A percentile compares a stretch with the other conserved stretches of the same genome.
phyloP scores from a whole-genome alignment of 1,140 invertebrate genomes.

The Megathymus violae region DNA sequence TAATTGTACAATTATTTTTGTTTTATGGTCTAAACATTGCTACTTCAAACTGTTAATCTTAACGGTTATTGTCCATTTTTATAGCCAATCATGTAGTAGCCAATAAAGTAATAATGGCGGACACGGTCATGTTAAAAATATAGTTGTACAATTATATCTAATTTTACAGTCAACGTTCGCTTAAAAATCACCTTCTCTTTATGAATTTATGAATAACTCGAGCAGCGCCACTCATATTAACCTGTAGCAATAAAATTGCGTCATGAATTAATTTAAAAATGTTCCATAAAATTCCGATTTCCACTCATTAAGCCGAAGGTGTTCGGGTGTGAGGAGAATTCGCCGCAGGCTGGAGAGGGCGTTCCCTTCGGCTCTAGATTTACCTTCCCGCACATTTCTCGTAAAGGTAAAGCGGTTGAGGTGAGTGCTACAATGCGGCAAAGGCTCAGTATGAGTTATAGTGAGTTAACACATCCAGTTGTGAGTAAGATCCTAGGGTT shows the following conservation, averaged over 20 bases:
- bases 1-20: too few relatives aligned
- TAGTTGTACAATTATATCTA: conserved; percentile 11
- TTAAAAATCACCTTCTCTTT: conserved; percentile 27
- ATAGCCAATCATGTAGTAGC: neutral
- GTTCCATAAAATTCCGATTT: conserved; percentile 60
- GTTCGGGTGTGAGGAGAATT: conserved; percentile 62
- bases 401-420: too few relatives aligned
- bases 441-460: conserved; percentile 29
- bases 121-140: neutral
- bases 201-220: conserved; percentile 33
- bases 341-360: conserved; percentile 57
- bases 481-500: conserved; percentile 37
- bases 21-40: too few relatives aligned
- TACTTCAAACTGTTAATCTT: neutral
- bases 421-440: conserved; percentile 5
- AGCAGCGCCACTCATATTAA: conserved; percentile 13
- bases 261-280: conserved; percentile 46
- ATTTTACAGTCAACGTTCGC: conserved; percentile 1
- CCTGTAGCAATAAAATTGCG: conserved; percentile 40
- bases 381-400: too few relatives aligned
- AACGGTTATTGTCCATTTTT: neutral
- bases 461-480: conserved; percentile 52
- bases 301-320: conserved; percentile 64
- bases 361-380: conserved; percentile 54
- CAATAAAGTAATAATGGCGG: neutral